These are phyloP conservation scores for Frankliniella intonsa DNA, from an alignment of 2,888 invertebrate genomes.

Conservation along the genomic window DNA sequence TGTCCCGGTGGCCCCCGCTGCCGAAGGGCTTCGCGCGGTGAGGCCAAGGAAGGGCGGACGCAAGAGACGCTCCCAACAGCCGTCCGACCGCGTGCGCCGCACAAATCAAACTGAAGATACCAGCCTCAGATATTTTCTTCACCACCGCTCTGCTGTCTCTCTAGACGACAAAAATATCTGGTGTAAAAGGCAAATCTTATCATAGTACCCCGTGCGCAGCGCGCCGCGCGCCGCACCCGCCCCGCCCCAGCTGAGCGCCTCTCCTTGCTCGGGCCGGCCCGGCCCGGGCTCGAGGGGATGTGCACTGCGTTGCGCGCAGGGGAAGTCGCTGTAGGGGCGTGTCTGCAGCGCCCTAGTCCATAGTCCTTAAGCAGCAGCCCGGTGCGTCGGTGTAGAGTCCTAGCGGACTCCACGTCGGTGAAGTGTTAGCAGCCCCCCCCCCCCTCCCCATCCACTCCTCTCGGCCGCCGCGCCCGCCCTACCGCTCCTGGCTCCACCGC, in stretches of 20 bases:
- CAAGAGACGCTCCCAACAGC: too few species aligned
- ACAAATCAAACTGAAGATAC: constrained; percentile 9
- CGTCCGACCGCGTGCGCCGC: not conserved
- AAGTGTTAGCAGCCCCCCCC: too few species aligned
- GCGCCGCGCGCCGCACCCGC: not conserved
- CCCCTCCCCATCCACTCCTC: too few species aligned
- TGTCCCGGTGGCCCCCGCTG: not conserved
- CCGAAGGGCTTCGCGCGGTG: not conserved
- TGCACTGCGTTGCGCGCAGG: too few species aligned
- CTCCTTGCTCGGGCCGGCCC: too few species aligned
- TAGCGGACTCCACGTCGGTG: too few species aligned
- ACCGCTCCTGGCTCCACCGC: too few species aligned
- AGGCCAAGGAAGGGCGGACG: not conserved
- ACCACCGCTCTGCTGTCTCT: not conserved
- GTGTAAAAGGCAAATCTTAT: constrained; percentile 24
- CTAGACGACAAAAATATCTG: constrained; percentile 17
- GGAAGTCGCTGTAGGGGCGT: too few species aligned
- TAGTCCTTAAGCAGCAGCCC: not conserved
- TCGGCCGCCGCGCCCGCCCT: too few species aligned
- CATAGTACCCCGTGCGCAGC: not conserved
- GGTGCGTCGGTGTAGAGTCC: too few species aligned
- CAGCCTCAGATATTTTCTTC: constrained; percentile 17
- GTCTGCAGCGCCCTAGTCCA: too few species aligned
- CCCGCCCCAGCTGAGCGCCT: not conserved
- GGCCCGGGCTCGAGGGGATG: too few species aligned